Evolutionary conservation across 2,797 vertebrate genomes (phyloP).

Genomic region (Tenualosa ilisha): DNA sequence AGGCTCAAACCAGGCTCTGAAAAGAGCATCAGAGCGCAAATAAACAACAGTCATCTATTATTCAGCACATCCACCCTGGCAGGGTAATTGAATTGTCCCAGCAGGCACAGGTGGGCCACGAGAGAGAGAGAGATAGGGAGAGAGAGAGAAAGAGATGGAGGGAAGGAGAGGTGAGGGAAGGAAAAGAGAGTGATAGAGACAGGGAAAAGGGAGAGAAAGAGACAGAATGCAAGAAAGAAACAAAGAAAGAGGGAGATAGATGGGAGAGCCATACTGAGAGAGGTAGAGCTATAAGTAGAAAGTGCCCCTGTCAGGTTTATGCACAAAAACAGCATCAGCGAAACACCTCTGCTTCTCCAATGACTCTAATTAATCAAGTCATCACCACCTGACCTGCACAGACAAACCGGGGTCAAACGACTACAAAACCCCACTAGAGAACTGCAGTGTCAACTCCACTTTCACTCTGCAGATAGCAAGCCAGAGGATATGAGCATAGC

Average conservation of each 20-base stretch:
- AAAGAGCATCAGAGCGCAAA: constrained; percentile 46
- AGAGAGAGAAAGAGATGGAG: background rate
- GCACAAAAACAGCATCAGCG: constrained; percentile 22
- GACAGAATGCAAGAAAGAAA: background rate
- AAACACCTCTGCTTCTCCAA: constrained; percentile 34
- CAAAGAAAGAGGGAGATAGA: background rate
- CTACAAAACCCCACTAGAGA: background rate
- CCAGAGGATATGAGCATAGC: background rate
- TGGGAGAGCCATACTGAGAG: background rate
- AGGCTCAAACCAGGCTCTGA: constrained; percentile 27
- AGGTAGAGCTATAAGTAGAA: constrained; percentile 48
- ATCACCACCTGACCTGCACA: background rate
- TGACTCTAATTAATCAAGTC: constrained; percentile 34
- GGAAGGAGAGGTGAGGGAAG: background rate
- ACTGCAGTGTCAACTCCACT: background rate
- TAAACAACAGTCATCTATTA: constrained; percentile 65
- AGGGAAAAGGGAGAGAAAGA: background rate
- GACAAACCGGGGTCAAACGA: background rate
- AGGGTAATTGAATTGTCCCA: constrained; percentile 66
- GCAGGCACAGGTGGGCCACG: constrained; percentile 56
- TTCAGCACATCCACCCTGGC: constrained; percentile 60
- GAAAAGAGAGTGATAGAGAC: background rate
- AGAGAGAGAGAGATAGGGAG: constrained; percentile 36
- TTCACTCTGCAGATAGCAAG: background rate
- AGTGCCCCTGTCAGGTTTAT: constrained; percentile 41